Evolutionary conservation across 2,113 vertebrate species (phyloP).

Genomic region (Sterrhoptilus dennistouni): DNA sequence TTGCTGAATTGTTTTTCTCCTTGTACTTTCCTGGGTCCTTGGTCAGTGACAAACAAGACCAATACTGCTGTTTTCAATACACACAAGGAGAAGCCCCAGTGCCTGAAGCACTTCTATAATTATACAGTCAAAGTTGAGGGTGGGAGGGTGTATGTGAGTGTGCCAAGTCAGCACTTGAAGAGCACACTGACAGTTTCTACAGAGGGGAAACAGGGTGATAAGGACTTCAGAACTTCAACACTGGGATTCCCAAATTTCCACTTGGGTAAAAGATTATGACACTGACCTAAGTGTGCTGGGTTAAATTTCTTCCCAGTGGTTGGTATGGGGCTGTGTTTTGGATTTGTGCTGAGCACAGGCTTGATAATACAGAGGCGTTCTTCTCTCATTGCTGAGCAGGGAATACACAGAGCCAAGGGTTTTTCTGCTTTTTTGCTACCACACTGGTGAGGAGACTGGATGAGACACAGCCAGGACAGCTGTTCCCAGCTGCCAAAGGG

Average conservation of each 20-base stretch:
- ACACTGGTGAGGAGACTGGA: rapidly evolving
- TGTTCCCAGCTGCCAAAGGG: not conserved
- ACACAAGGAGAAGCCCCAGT: not conserved
- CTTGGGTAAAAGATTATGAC: not conserved
- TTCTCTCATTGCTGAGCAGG: not conserved
- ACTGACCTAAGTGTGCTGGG: not conserved
- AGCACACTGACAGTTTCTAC: not conserved
- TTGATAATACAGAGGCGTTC: not conserved
- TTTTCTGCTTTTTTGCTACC: not conserved
- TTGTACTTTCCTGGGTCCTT: not conserved
- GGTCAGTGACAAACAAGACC: not conserved
- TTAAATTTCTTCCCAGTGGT: not conserved
- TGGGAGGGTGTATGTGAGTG: rapidly evolving
- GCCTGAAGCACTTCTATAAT: not conserved
- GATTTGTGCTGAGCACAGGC: not conserved
- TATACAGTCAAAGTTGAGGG: not conserved
- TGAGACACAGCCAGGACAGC: not conserved
- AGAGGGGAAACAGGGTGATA: not conserved
- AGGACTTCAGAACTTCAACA: not conserved
- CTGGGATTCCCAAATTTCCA: not conserved
- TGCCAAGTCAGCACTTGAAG: not conserved
- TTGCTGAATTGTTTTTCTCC: not conserved
- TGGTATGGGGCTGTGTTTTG: not conserved
- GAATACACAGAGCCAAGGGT: not conserved
- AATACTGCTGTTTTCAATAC: not conserved